A percentile compares a stretch with the other conserved stretches of the same genome.
These are phyloP conservation scores for Pocillopora meandrina DNA, from an alignment of 92 coral and sea anemone genomes.

Conservation along the genomic window DNA sequence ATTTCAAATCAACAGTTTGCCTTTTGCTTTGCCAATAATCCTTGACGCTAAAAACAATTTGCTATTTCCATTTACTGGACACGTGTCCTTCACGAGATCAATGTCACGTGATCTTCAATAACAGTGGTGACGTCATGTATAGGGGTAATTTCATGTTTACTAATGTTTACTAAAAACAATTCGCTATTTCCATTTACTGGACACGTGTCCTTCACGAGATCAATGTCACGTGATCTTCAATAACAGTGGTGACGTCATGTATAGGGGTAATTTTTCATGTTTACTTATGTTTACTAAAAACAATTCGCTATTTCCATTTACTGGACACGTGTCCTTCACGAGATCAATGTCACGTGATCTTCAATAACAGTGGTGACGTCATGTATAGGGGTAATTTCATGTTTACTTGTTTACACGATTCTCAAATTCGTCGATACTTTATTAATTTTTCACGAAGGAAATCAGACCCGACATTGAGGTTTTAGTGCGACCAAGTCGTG, in stretches of 20 bases:
- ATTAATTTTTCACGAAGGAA: too few relatives aligned
- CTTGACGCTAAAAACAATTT: conserved; percentile 49
- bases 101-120: conserved; percentile 90
- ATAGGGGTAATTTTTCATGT: conserved; percentile 76
- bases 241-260: conserved; percentile 91
- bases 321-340: conserved; percentile 94
- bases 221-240: conserved; percentile 94
- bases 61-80: conserved; percentile 94
- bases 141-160: conserved; percentile 91
- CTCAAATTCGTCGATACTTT: too few relatives aligned
- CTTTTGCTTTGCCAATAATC: background rate
- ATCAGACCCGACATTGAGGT: too few relatives aligned
- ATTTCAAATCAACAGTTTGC: too few relatives aligned
- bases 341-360: conserved; percentile 92
- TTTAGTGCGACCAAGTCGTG: too few relatives aligned
- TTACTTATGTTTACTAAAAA: background rate
- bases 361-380: conserved; percentile 91
- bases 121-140: conserved; percentile 91
- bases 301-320: conserved; percentile 95
- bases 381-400: conserved; percentile 85
- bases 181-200: conserved; percentile 94
- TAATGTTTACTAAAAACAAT: too few relatives aligned
- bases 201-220: conserved; percentile 93
- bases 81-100: conserved; percentile 96
- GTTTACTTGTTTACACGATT: background rate